phyloP scores from a whole-genome alignment of 2,888 invertebrate species.

The Agrypnus murinus region DNA sequence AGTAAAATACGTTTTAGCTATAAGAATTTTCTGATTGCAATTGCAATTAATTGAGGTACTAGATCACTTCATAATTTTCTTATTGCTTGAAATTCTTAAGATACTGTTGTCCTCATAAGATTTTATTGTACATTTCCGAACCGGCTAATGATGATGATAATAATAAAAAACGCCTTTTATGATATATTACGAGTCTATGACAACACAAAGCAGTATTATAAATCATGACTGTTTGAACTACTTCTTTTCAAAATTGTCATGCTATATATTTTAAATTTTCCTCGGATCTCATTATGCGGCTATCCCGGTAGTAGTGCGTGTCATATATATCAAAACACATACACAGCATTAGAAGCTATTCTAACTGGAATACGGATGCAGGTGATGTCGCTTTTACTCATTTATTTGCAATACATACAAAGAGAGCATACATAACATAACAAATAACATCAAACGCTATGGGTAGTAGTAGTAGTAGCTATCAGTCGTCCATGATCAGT shows the following conservation, averaged over 20 bases:
- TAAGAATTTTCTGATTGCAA: no score
- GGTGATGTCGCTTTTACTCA: constrained; percentile 26
- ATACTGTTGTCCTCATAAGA: no score
- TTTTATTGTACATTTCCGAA: no score
- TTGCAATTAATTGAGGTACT: no score
- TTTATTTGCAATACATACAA: constrained; percentile 24
- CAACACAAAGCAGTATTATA: no score
- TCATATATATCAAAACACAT: constrained; percentile 41
- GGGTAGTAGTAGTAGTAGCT: no score
- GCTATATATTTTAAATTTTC: constrained; percentile 18
- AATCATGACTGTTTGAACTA: constrained; percentile 8
- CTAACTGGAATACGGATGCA: constrained; percentile 34
- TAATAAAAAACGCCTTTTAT: no score
- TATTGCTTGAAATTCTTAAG: no score
- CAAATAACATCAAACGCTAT: constrained; percentile 28
- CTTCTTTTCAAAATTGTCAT: constrained; percentile 2
- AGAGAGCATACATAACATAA: constrained; percentile 17
- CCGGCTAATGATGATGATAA: no score
- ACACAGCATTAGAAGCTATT: constrained; percentile 33
- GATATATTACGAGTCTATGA: no score
- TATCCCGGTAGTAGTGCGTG: constrained; percentile 30
- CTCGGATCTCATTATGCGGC: constrained; percentile 24
- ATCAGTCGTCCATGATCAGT: constrained; percentile 11
- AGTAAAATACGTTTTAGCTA: no score
- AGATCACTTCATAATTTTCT: no score